Conservation (phyloP, 2,113 vertebrate genomes). For the Pseudorasbora parva region DNA sequence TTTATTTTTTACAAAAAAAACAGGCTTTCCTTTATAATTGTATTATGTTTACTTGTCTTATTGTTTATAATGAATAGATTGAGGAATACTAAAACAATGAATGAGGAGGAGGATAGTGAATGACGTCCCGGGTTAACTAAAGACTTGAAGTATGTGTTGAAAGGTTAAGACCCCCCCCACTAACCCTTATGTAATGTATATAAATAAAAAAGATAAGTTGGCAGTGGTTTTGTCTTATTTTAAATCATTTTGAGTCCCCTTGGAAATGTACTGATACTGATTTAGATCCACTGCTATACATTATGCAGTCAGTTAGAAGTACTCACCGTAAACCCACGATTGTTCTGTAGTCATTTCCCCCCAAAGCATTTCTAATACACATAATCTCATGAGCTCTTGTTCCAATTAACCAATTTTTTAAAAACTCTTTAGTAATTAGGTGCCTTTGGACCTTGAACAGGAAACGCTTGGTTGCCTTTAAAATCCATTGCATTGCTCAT, state of each 20-base stretch:
- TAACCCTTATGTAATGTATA: too few species aligned
- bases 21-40: too few species aligned
- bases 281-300: background rate
- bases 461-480: slow-evolving; percentile 33
- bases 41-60: too few species aligned
- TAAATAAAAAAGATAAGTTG: too few species aligned
- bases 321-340: background rate
- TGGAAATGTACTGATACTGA: background rate
- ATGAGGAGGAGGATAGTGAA: too few species aligned
- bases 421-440: slow-evolving; percentile 20
- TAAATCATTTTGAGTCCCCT: background rate
- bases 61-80: too few species aligned
- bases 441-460: background rate
- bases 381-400: background rate
- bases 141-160: too few species aligned
- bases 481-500: background rate
- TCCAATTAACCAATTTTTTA: slow-evolving; percentile 6
- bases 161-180: too few species aligned
- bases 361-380: slow-evolving; percentile 2
- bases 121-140: too few species aligned
- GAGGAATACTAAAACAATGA: too few species aligned
- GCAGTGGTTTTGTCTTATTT: background rate
- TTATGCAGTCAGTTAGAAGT: background rate
- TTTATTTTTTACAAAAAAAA: too few species aligned
- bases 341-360: background rate